Percentiles rank a stretch among this genome's conserved stretches.
phyloP scores from a whole-genome alignment of 2,888 invertebrate genomes.

The Synanthedon andrenaeformis region DNA sequence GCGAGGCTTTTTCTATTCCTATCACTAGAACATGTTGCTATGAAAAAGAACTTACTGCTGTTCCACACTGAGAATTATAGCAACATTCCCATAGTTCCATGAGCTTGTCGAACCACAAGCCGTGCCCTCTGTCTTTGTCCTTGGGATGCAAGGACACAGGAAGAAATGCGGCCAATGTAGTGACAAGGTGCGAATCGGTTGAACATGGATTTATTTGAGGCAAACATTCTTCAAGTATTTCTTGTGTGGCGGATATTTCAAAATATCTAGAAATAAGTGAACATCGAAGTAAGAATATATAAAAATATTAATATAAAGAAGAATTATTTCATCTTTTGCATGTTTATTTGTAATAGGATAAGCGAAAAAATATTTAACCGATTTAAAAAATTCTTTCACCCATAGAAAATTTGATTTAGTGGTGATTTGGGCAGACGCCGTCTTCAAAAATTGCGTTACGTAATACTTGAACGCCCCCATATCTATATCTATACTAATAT shows the following conservation, averaged over 20 bases:
- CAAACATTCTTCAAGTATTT: constrained; percentile 86
- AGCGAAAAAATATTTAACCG: too few relatives aligned
- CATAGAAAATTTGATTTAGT: too few relatives aligned
- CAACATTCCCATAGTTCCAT: constrained; percentile 83
- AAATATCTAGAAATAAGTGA: constrained; percentile 70
- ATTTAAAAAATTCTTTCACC: too few relatives aligned
- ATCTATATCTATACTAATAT: too few relatives aligned
- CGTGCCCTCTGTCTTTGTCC: constrained; percentile 74
- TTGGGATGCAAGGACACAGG: constrained; percentile 77
- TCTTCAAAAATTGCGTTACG: too few relatives aligned
- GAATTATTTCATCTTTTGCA: too few relatives aligned
- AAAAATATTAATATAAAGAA: neutral
- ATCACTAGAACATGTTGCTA: neutral
- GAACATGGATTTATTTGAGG: constrained; percentile 84
- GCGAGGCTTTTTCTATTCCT: too few relatives aligned
- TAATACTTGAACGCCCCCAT: too few relatives aligned
- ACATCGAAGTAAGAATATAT: neutral
- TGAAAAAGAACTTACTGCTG: constrained; percentile 13
- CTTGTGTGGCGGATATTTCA: constrained; percentile 79
- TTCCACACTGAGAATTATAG: constrained; percentile 78
- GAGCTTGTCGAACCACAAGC: constrained; percentile 84
- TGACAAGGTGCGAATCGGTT: constrained; percentile 63
- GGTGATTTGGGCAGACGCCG: too few relatives aligned
- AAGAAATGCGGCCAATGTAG: constrained; percentile 79
- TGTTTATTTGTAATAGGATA: too few relatives aligned